phyloP scores from a whole-genome alignment of 1,140 invertebrate genomes.

The Parapsyche elsis region DNA sequence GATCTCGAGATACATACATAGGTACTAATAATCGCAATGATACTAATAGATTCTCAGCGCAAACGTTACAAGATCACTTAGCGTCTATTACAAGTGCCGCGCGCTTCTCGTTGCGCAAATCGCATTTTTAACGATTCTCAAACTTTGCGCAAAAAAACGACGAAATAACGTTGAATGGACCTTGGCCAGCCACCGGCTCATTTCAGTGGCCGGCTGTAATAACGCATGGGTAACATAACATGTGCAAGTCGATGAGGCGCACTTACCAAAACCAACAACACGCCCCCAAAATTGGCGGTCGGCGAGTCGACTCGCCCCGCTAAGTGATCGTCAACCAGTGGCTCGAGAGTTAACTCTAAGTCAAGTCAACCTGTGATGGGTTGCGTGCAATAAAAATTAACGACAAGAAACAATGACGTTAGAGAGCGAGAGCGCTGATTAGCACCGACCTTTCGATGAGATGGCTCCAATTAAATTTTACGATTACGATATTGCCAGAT shows the following conservation, averaged over 20 bases:
- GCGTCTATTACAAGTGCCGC: no score
- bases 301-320: background rate
- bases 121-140: no score
- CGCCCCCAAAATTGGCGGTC: constrained; percentile 6
- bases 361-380: no score
- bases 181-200: background rate
- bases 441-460: background rate
- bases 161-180: no score
- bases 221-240: background rate
- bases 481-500: background rate
- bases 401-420: no score
- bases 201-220: background rate
- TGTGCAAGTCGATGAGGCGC: background rate
- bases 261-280: constrained; percentile 11
- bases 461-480: constrained; percentile 18
- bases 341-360: background rate
- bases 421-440: background rate
- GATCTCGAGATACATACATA: no score
- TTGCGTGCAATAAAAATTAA: no score
- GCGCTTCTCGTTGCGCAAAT: no score
- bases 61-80: no score
- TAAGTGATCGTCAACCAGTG: background rate
- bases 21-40: no score
- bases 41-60: no score
- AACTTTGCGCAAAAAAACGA: no score